A percentile compares a stretch with the other conserved stretches of the same genome.
Evolutionary conservation across 2,888 invertebrate species (phyloP).

Genomic region (Dasypolia templi): DNA sequence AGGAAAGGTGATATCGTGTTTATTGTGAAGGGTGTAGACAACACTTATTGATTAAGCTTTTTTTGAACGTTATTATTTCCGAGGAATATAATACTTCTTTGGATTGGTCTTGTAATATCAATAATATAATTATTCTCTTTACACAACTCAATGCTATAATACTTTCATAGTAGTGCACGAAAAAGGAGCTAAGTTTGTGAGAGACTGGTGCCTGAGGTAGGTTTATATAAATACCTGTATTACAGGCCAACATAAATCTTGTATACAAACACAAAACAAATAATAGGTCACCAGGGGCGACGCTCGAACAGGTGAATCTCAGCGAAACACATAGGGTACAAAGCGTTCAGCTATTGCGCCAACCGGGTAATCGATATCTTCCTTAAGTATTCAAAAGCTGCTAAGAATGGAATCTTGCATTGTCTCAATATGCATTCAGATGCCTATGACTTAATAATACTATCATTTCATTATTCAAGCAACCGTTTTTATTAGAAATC

Average conservation of each 20-base stretch:
- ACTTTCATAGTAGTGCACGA: too few relatives aligned
- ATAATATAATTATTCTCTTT: too few relatives aligned
- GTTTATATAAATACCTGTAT: too few relatives aligned
- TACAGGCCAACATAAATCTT: too few relatives aligned
- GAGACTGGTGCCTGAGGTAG: too few relatives aligned
- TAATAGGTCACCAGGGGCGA: not conserved
- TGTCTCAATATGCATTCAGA: not conserved
- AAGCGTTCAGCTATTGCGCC: not conserved
- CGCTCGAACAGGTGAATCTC: not conserved
- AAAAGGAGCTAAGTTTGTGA: too few relatives aligned
- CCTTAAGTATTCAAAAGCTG: constrained; percentile 11
- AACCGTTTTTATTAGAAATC: not conserved
- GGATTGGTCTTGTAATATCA: too few relatives aligned
- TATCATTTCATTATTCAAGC: not conserved
- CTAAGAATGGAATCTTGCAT: not conserved
- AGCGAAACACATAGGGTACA: too few relatives aligned
- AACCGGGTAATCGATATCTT: constrained; percentile 5
- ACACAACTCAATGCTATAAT: too few relatives aligned
- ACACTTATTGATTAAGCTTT: not conserved
- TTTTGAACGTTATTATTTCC: not conserved
- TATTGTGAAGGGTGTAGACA: constrained; percentile 37
- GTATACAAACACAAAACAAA: not conserved
- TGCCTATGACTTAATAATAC: not conserved
- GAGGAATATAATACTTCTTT: not conserved
- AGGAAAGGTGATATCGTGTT: constrained; percentile 42